Evolutionary conservation across 2,797 vertebrate genomes (phyloP).

Genomic region (Galago senegalensis): DNA sequence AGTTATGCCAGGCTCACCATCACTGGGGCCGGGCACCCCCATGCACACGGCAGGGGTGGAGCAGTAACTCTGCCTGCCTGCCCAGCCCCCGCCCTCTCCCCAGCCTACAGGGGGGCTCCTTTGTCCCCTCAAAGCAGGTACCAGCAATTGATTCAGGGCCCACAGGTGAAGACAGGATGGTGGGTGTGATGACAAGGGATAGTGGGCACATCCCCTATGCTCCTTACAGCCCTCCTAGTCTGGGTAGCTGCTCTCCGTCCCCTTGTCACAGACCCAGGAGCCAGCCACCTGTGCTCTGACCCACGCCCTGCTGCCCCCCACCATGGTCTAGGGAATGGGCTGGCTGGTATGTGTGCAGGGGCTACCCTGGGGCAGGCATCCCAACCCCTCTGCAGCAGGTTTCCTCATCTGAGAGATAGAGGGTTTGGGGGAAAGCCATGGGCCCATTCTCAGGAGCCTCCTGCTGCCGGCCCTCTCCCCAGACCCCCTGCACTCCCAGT

Average conservation of each 20-base stretch:
- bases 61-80: too few species aligned
- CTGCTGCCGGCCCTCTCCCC: neutral
- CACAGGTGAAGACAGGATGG: accelerated
- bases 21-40: accelerated
- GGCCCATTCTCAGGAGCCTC: neutral
- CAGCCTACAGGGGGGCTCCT: too few species aligned
- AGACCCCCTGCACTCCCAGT: neutral
- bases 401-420: neutral
- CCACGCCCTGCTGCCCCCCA: neutral
- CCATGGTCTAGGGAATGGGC: accelerated
- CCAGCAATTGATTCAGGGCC: accelerated
- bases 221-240: too few species aligned
- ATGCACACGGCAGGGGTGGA: accelerated
- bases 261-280: accelerated
- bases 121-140: accelerated
- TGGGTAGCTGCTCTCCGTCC: accelerated
- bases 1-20: neutral
- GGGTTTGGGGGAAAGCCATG: accelerated
- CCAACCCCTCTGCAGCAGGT: accelerated
- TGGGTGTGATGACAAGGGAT: accelerated
- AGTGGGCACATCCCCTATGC: accelerated
- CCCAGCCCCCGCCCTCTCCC: accelerated
- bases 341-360: too few species aligned
- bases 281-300: neutral
- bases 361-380: accelerated